Evolutionary conservation across 1,140 invertebrate genomes (phyloP).

Genomic region (Babylonia areolata): DNA sequence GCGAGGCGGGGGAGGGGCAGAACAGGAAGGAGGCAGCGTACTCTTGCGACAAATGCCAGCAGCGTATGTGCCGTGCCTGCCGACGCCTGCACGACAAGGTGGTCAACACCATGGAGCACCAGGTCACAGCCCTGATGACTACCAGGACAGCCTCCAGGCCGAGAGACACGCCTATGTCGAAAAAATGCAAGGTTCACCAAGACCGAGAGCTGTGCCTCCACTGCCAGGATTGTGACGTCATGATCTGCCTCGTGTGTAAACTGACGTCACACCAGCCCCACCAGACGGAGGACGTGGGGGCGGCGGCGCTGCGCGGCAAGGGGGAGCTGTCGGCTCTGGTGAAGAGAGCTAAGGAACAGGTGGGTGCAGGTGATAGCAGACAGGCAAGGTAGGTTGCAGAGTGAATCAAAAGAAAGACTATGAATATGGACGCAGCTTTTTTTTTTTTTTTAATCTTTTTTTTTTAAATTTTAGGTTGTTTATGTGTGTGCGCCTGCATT

Average conservation of each 20-base stretch:
- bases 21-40: not conserved
- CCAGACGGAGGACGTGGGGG: slow-evolving; percentile 15
- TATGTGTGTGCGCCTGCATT: too few species aligned
- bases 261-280: slow-evolving; percentile 23
- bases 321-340: not conserved
- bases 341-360: not conserved
- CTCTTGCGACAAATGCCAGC: not conserved
- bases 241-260: slow-evolving; percentile 8
- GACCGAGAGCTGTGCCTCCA: not conserved
- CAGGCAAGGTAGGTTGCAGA: too few species aligned
- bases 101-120: not conserved
- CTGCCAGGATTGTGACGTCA: slow-evolving; percentile 19
- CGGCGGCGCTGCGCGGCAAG: not conserved
- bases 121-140: not conserved
- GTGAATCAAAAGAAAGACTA: too few species aligned
- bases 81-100: slow-evolving; percentile 19
- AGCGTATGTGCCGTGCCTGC: slow-evolving; percentile 15
- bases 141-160: not conserved
- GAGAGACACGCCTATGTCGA: not conserved
- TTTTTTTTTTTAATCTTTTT: too few species aligned
- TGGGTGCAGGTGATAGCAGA: too few species aligned
- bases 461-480: too few species aligned
- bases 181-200: not conserved
- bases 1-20: too few species aligned
- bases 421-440: too few species aligned